phyloP scores from a whole-genome alignment of 2,797 vertebrate species.

The Hephaestus fuliginosus region DNA sequence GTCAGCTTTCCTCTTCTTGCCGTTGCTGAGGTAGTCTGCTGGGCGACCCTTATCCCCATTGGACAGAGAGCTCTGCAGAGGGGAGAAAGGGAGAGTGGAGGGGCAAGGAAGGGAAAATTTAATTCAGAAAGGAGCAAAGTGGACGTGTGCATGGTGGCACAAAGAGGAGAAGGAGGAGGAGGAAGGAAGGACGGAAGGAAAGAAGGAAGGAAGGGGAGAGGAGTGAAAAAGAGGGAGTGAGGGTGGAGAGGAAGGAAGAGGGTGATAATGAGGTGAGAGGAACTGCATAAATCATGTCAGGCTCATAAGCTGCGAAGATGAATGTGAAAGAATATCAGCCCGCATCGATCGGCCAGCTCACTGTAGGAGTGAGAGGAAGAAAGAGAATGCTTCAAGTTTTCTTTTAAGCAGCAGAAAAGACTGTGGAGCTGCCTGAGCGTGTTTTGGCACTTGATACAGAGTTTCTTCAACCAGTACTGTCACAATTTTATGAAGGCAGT shows the following conservation, averaged over 20 bases:
- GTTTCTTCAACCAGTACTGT: background rate
- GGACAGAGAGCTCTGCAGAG: slow-evolving; percentile 89
- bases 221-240: slow-evolving; percentile 21
- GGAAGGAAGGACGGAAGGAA: background rate
- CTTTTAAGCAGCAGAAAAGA: slow-evolving; percentile 33
- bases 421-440: background rate
- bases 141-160: background rate
- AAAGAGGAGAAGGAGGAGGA: slow-evolving; percentile 20
- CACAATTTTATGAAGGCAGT: background rate
- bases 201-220: slow-evolving; percentile 17
- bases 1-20: slow-evolving; percentile 94
- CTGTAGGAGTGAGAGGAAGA: slow-evolving; percentile 15
- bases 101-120: slow-evolving; percentile 6
- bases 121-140: slow-evolving; percentile 26
- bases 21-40: slow-evolving; percentile 92
- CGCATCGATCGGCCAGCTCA: slow-evolving; percentile 67
- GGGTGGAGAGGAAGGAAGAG: slow-evolving; percentile 55
- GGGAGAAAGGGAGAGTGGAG: background rate
- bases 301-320: slow-evolving; percentile 76
- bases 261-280: slow-evolving; percentile 81
- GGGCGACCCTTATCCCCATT: slow-evolving; percentile 91
- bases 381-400: slow-evolving; percentile 42
- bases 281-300: slow-evolving; percentile 81
- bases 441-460: slow-evolving; percentile 10
- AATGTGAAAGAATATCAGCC: slow-evolving; percentile 78